Percentiles rank a stretch among this genome's conserved stretches.
These are phyloP conservation scores for Apodemus sylvaticus DNA, from an alignment of 2,113 vertebrate genomes.

Conservation along the genomic window DNA sequence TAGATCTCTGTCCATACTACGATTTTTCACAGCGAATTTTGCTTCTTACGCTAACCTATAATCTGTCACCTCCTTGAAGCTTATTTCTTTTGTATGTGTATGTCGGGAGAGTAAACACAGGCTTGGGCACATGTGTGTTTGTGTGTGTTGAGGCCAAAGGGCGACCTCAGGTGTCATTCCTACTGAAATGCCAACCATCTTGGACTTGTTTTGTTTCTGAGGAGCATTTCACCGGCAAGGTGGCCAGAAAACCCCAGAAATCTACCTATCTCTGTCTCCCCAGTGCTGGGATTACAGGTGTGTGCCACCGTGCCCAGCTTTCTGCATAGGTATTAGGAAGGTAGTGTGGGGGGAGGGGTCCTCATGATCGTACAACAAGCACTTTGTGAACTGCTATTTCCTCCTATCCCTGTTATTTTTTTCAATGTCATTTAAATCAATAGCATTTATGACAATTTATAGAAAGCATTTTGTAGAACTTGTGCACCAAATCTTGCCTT, in stretches of 20 bases:
- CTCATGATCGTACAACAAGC: not conserved
- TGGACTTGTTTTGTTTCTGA: not conserved
- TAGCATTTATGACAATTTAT: not conserved
- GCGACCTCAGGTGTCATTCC: too few species aligned
- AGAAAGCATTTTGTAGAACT: not conserved
- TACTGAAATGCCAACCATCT: not conserved
- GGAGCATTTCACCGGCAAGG: not conserved
- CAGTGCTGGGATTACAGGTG: not conserved
- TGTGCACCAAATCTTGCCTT: not conserved
- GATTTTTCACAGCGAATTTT: not conserved
- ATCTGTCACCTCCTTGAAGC: not conserved
- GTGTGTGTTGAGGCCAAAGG: not conserved
- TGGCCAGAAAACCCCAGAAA: too few species aligned
- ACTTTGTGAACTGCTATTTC: not conserved
- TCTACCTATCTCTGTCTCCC: not conserved
- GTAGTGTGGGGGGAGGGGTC: not conserved
- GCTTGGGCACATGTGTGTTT: not conserved
- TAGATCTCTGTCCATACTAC: not conserved
- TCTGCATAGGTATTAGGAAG: not conserved
- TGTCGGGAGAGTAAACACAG: not conserved
- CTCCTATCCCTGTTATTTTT: not conserved
- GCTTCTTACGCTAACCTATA: not conserved
- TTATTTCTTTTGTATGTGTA: not conserved
- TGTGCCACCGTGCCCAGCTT: not conserved
- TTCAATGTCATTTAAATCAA: constrained; percentile 1